phyloP scores from a whole-genome alignment of 2,113 vertebrate genomes.

The Thomomys bottae region DNA sequence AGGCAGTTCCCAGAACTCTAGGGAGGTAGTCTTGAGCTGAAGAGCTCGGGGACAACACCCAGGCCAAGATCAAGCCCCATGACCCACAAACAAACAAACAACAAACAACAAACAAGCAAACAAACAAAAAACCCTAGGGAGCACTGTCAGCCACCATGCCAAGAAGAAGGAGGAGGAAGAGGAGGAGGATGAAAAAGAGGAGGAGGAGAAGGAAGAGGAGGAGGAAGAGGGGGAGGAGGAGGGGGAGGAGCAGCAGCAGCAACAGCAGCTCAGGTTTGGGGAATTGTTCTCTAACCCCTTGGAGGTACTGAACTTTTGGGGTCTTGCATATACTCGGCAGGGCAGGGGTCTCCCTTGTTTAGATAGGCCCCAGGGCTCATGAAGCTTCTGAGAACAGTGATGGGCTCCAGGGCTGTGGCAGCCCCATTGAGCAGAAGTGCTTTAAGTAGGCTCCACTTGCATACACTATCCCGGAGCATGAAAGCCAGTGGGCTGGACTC shows the following conservation, averaged over 20 bases:
- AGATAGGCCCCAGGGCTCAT: accelerated
- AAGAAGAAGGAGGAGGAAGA: no score
- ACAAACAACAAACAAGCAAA: no score
- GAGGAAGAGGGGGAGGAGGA: neutral
- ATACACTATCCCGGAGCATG: accelerated
- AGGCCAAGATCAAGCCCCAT: no score
- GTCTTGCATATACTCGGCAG: neutral
- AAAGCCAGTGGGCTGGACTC: neutral
- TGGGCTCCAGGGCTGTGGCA: neutral
- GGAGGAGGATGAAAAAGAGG: no score
- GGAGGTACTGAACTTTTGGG: neutral
- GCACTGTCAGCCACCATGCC: no score
- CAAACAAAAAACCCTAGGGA: no score
- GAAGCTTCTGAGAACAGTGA: neutral
- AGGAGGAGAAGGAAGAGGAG: neutral
- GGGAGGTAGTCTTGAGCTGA: no score
- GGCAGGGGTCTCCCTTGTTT: neutral
- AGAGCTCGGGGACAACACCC: no score
- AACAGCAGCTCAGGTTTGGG: neutral
- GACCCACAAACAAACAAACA: no score
- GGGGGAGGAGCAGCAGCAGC: no score
- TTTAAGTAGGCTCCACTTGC: accelerated
- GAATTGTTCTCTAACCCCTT: neutral
- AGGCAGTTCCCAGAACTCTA: no score
- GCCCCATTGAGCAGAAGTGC: accelerated